Base-by-base conservation (phyloP, 2,888 invertebrate genomes). In the Baronia brevicornis region DNA sequence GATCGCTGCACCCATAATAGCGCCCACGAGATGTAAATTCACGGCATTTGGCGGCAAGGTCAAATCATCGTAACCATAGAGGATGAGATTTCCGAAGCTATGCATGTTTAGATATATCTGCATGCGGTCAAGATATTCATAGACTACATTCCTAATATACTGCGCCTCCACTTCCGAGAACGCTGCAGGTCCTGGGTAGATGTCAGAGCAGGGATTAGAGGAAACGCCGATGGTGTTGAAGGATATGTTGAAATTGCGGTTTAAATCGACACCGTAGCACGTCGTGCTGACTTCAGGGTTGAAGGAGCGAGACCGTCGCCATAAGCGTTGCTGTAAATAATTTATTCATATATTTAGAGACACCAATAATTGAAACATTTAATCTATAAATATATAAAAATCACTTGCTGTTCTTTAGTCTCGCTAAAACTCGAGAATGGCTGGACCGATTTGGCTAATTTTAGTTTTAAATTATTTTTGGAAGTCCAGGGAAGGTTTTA, bases 161-260 rank as follows among this genome's bases (percentile, higher is more conserved):
- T 60, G 51, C 0, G 86, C 88, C 67, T 92, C 92, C 0, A 79
- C 71, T 55, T 91, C 91, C 0, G 91, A 90, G 69, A 90, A 90
- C 2, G 90, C 60, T 1, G 52, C 51, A 1, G 60, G 41, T 1
- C 92, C 92, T 20, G 74, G 86, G 51, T 78, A 92, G 1, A 70
- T 84, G 0, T 88, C 85, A 1, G 71, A 54, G 57, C 92, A 92
- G 1, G 86, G 77, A 33, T 80, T 48, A 0, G 39, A 1, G 0
- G 60, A 59, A 3, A 63, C 51, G 0, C 64, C 65, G 3, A 51
- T 7, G 0, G 61, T 62, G 38, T 54, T 59, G 41, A 57, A 68
- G 12, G 43, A 37, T 0, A 56, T 39, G 36, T 70, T 60, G 33
- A 67, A 71, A 43, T 71, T 71, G 2, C 70, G 50, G 38, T 70